Base-by-base conservation (phyloP, 2,797 vertebrate genomes). In the Chelon auratus region DNA sequence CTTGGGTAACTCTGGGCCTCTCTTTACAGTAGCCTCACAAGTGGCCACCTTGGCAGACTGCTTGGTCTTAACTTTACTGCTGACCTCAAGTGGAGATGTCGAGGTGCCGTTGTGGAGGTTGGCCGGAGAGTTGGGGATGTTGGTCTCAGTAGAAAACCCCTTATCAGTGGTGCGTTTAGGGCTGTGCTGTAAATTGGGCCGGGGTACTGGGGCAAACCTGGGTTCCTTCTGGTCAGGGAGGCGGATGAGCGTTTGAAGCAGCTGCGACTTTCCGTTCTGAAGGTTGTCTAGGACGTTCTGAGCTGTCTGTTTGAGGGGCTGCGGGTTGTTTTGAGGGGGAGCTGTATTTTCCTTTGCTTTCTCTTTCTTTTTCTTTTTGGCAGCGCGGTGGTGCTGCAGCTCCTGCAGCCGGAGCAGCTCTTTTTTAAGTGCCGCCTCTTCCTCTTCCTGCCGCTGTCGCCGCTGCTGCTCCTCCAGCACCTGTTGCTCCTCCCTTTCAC, bases 311-410 rank as follows among this genome's bases (percentile, higher is more conserved):
- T 94, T 90, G 33, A 93, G 93, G 48, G 93, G 92, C 86, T 95
- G 95, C 56, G 95, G 94, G 88, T 92, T 95, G 63, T 92, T 94
- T 5, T 93, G 93, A 61, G 88, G 83, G 56, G 89, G 83, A 3
- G 92, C 80, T 0, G 92, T 88, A 77, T 91, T 90, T 79, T 95
- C 95, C 85, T 92, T 93, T 1, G 93, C 89, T 78, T 95, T 94
- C 43, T 99, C 97, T 89, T 95, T 97, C 94, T 95, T 97, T 96
- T 98, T 99, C 94, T 99, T 99, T 89, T 97, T 99, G 48, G 95
- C 92, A 0, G 95, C 93, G 0, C 95, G 92, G 63, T 97, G 93
- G 24, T 96, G 96, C 86, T 96, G 97, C 45, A 97, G 93, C 84
- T 97, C 97, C 75, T 97, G 97, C 77, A 99, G 95, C 33, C 96